Evolutionary conservation across 2,113 vertebrate species (phyloP).

Genomic region (Micronycteris hirsuta): DNA sequence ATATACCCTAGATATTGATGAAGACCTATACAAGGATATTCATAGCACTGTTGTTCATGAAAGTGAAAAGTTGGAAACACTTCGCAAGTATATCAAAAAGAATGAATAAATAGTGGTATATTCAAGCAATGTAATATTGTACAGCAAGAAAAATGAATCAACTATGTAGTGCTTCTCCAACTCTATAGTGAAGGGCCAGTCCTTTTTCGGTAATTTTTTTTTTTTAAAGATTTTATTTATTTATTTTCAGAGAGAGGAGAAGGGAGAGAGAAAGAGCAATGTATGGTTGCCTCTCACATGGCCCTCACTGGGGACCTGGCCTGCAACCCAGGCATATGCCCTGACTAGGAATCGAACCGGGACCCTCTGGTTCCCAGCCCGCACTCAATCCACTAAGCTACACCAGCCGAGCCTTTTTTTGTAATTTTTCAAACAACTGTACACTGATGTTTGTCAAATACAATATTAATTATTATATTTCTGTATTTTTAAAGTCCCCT

Average conservation of each 20-base stretch:
- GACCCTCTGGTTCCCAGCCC: too few species aligned
- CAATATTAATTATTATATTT: neutral
- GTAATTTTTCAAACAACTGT: neutral
- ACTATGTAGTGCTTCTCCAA: neutral
- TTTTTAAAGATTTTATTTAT: too few species aligned
- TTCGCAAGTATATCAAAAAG: neutral
- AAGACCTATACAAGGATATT: neutral
- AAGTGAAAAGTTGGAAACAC: neutral
- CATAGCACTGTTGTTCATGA: neutral
- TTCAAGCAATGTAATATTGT: neutral
- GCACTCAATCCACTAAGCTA: too few species aligned
- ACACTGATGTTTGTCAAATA: neutral
- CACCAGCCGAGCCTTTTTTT: too few species aligned
- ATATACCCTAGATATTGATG: neutral
- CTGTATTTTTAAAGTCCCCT: neutral
- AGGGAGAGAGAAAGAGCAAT: too few species aligned
- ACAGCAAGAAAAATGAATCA: neutral
- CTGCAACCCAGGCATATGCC: too few species aligned
- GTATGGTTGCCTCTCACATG: too few species aligned
- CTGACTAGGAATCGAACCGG: too few species aligned
- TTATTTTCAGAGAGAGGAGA: too few species aligned
- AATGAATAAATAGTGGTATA: neutral
- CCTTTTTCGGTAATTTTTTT: neutral
- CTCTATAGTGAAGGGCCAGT: neutral
- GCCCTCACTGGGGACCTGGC: too few species aligned